Conservation (phyloP, 2,888 invertebrate genomes). For the Coenonympha glycerion region DNA sequence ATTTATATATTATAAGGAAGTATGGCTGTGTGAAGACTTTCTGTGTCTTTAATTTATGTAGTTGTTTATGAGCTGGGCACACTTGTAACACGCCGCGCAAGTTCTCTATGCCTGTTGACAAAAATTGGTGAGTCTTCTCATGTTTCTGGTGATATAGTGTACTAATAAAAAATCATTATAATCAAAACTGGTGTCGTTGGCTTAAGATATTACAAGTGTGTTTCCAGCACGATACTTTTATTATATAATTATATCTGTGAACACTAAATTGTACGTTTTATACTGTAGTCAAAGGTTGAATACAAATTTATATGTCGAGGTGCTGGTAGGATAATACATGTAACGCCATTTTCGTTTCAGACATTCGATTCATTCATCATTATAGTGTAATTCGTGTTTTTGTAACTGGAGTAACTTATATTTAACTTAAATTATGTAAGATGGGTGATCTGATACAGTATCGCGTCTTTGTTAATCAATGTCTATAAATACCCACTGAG, state of each 20-base stretch:
- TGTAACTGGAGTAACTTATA: constrained; percentile 15
- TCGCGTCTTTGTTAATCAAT: background rate
- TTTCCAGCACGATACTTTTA: too few relatives aligned
- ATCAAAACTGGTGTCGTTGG: too few relatives aligned
- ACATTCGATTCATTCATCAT: constrained; percentile 17
- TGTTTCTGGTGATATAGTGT: too few relatives aligned
- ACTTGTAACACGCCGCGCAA: too few relatives aligned
- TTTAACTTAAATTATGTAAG: constrained; percentile 9
- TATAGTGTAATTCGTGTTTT: constrained; percentile 34
- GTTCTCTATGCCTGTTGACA: too few relatives aligned
- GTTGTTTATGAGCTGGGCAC: constrained; percentile 29
- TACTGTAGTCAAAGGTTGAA: constrained; percentile 12
- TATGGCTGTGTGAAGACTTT: constrained; percentile 71
- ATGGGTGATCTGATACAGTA: background rate
- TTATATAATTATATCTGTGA: constrained; percentile 7
- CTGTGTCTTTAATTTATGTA: constrained; percentile 59
- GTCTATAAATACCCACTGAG: too few relatives aligned
- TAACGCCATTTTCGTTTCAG: constrained; percentile 14
- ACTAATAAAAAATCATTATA: too few relatives aligned
- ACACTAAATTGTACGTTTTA: constrained; percentile 8
- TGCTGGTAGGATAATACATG: constrained; percentile 62
- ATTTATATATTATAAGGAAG: constrained; percentile 60
- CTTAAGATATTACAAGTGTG: too few relatives aligned
- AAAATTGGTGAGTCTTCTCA: too few relatives aligned
- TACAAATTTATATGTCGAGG: constrained; percentile 44